Base-by-base conservation (phyloP, 2,797 vertebrate species). In the Pseudotriccus pelzelni region DNA sequence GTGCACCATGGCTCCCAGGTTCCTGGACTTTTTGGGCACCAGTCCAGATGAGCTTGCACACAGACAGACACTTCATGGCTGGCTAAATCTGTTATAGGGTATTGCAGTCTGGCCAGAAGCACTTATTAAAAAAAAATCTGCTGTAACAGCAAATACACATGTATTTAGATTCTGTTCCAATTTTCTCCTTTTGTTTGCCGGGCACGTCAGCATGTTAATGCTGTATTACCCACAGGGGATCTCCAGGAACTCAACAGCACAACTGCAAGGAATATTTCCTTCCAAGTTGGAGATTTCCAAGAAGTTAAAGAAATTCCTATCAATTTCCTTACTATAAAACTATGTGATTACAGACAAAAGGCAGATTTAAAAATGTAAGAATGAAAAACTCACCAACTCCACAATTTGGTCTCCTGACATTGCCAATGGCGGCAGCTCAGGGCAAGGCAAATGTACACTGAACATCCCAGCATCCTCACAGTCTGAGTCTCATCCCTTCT, bases 21-120 rank as follows among this genome's bases (percentile, higher is more conserved):
- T 87, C 47, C 46, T 27, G 69, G 80, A 32, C 62, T 56, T 28
- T 39, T 41, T 13, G 69, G 90, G 93, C 92, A 81, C 12, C 41
- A 15, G 10, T 52, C 76, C 83, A 94, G 90, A 73, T 0, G 58
- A 64, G 88, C 46, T 12, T 44, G 68, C 78, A 50, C 3, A 36
- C 86, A 94, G 83, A 94, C 85, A 77, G 83, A 78, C 94, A 84
- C 55, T 76, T 56, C 46, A 34, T 0, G 23, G 47, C 84, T 84
- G 77, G 50, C 81, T 76, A 32, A 86, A 73, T 53, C 90, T 89
- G 91, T 74, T 75, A 15, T 3, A 28, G 77, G 67, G 23, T 23
- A 83, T 12, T 80, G 87, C 87, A 62, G 84, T 53, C 93, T 84
- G 85, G 80, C 83, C 94, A 96, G 88, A 50, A 79, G 88, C 67